Evolutionary conservation across 1,140 invertebrate species (phyloP).

Genomic region (Drosophila repletoides): DNA sequence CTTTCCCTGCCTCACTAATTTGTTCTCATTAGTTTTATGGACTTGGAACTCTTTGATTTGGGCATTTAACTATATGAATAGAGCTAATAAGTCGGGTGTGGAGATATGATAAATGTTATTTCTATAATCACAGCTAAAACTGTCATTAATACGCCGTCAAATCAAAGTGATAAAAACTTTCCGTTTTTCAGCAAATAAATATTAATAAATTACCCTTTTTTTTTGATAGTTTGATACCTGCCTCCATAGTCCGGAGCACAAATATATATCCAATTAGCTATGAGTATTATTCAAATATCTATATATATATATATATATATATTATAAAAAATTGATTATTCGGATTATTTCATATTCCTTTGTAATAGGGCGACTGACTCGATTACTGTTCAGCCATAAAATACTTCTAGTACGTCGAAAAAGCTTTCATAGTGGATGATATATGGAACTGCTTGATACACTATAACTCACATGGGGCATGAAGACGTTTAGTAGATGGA

Average conservation of each 20-base stretch:
- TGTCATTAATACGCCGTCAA: too few species aligned
- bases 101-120: background rate
- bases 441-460: slow-evolving; percentile 11
- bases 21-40: slow-evolving; percentile 64
- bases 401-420: slow-evolving; percentile 11
- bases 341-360: too few species aligned
- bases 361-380: too few species aligned
- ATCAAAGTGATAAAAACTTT: too few species aligned
- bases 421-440: slow-evolving; percentile 10
- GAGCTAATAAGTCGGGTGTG: background rate
- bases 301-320: too few species aligned
- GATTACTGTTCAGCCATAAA: slow-evolving; percentile 10
- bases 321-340: too few species aligned
- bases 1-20: slow-evolving; percentile 46
- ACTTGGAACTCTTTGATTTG: slow-evolving; percentile 32
- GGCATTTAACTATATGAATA: slow-evolving; percentile 12
- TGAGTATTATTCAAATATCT: too few species aligned
- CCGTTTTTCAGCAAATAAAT: too few species aligned
- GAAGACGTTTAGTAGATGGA: slow-evolving; percentile 10
- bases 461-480: slow-evolving; percentile 57
- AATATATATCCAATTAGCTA: too few species aligned
- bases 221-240: too few species aligned
- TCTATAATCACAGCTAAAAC: background rate
- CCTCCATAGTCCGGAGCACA: too few species aligned
- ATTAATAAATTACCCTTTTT: too few species aligned